Conservation (phyloP, 2,797 vertebrate genomes). For the Gymnocypris eckloni region DNA sequence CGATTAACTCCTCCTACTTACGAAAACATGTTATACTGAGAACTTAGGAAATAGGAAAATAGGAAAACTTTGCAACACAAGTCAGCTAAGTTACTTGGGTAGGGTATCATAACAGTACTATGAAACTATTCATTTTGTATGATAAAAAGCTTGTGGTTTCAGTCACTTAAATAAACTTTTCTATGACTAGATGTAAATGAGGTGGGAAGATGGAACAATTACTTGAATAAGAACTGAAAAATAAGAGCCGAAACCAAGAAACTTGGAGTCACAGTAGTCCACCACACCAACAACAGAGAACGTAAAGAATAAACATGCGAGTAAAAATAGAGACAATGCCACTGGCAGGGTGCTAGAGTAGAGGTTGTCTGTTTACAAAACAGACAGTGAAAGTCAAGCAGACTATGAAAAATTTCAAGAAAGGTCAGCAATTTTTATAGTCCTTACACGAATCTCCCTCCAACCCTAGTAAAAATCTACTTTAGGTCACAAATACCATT, state of each 20-base stretch:
- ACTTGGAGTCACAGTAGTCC: background rate
- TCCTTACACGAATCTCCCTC: slow-evolving; percentile 12
- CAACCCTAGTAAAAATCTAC: slow-evolving; percentile 18
- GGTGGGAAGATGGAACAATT: background rate
- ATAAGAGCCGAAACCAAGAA: background rate
- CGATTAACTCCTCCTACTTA: background rate
- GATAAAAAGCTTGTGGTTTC: background rate
- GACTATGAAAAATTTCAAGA: slow-evolving; percentile 11
- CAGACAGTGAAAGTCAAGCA: slow-evolving; percentile 1
- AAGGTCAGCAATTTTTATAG: slow-evolving; percentile 7
- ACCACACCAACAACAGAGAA: background rate
- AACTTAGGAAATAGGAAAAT: too few relatives aligned
- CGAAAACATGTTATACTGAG: background rate
- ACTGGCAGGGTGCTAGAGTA: background rate
- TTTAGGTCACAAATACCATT: background rate
- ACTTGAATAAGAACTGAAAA: background rate
- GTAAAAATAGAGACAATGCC: slow-evolving; percentile 4
- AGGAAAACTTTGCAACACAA: background rate
- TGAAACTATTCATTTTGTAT: background rate
- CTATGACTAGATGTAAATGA: background rate
- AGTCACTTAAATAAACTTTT: background rate
- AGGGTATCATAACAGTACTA: background rate
- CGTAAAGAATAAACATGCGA: background rate
- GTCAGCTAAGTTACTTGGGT: background rate
- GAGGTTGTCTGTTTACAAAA: slow-evolving; percentile 5